Percentiles rank a stretch among this genome's conserved stretches.
Conservation (phyloP, 2,797 vertebrate genomes). For the Myotis vivesi region DNA sequence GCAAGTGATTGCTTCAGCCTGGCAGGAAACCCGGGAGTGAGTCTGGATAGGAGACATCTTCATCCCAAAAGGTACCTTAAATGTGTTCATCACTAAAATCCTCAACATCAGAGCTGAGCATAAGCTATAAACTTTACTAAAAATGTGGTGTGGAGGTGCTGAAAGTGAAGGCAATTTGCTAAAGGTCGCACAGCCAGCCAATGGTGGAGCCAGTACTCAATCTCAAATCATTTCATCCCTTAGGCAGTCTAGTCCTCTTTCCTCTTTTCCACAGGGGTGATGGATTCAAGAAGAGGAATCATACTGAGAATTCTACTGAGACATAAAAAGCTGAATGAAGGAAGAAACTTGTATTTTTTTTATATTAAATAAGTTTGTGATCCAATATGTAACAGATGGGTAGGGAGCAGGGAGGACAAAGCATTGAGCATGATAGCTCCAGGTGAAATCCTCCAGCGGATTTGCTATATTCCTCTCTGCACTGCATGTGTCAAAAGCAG, state of each 20-base stretch:
- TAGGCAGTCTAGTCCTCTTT: neutral
- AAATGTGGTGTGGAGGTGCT: neutral
- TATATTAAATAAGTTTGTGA: neutral
- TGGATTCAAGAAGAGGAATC: neutral
- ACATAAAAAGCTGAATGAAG: neutral
- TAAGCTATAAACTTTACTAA: neutral
- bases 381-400: neutral
- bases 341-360: neutral
- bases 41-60: neutral
- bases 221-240: neutral
- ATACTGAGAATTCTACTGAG: neutral
- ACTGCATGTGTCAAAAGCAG: neutral
- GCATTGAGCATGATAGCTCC: neutral
- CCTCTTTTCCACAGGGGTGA: neutral
- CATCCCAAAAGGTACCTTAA: neutral
- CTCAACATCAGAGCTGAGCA: neutral
- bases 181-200: neutral
- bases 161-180: neutral
- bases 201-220: neutral
- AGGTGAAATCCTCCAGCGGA: neutral
- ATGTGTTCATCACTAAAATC: neutral
- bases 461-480: neutral
- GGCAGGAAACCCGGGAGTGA: neutral
- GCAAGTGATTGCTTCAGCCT: neutral
- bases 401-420: neutral